Percentiles rank a stretch among this genome's conserved stretches.
Conservation (phyloP, 2,797 vertebrate species). For the Scomberomorus guttatus region DNA sequence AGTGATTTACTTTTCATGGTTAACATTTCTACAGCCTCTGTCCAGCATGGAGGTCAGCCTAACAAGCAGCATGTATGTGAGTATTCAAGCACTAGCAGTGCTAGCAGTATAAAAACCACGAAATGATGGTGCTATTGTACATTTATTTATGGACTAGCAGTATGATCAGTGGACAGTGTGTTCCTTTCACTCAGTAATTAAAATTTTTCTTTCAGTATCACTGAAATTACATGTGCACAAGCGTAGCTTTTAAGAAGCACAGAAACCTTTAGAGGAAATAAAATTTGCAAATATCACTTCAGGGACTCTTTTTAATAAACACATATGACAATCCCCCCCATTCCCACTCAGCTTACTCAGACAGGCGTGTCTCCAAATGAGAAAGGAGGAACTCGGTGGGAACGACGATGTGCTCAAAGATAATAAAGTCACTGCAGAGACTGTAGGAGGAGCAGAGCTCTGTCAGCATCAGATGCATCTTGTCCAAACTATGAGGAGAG, state of each 20-base stretch:
- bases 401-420: constrained; percentile 89
- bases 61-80: not conserved
- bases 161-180: not conserved
- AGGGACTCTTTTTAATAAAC: not conserved
- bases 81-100: not conserved
- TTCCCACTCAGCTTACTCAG: constrained; percentile 84
- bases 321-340: constrained; percentile 19
- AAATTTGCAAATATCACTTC: constrained; percentile 2
- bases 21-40: not conserved
- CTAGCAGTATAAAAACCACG: not conserved
- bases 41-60: not conserved
- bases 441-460: constrained; percentile 90
- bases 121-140: not conserved
- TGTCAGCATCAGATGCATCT: constrained; percentile 90
- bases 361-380: constrained; percentile 90
- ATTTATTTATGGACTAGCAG: not conserved
- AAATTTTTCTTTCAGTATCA: constrained; percentile 35
- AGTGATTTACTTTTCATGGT: not conserved
- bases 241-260: not conserved
- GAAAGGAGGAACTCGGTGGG: constrained; percentile 92
- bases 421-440: constrained; percentile 83
- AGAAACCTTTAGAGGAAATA: not conserved
- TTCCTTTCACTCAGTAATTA: constrained; percentile 13
- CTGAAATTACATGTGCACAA: constrained; percentile 7
- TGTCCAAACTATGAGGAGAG: constrained; percentile 89